These are phyloP conservation scores for Phalera bucephala DNA, from an alignment of 2,888 invertebrate genomes.

Conservation along the genomic window DNA sequence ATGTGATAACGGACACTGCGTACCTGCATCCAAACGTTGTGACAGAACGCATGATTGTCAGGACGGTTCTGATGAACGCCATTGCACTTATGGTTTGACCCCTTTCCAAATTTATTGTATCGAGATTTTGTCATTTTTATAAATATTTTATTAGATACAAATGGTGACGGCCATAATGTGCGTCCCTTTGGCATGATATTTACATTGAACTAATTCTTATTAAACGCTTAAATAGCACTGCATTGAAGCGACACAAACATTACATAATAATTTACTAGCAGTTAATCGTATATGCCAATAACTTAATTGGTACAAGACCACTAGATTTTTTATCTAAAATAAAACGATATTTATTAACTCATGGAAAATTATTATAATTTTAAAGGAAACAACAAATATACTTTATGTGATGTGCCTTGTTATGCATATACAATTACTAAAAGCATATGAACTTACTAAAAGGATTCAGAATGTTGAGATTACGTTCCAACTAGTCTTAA, in stretches of 20 bases:
- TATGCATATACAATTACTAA: no score
- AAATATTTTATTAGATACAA: slow-evolving; percentile 19
- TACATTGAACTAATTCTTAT: not conserved
- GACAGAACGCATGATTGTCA: slow-evolving; percentile 82
- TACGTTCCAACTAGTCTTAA: not conserved
- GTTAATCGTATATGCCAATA: not conserved
- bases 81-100: slow-evolving; percentile 78
- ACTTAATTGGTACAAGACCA: not conserved
- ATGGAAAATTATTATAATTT: no score
- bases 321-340: not conserved
- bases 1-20: slow-evolving; percentile 86
- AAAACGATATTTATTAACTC: no score
- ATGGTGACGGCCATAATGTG: slow-evolving; percentile 15
- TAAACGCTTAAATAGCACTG: slow-evolving; percentile 12
- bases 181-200: slow-evolving; percentile 19
- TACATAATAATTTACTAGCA: not conserved
- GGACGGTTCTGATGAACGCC: slow-evolving; percentile 83
- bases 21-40: slow-evolving; percentile 78
- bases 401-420: no score
- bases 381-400: no score
- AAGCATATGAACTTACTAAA: no score
- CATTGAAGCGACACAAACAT: slow-evolving; percentile 14
- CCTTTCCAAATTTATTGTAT: slow-evolving; percentile 47
- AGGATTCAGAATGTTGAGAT: not conserved
- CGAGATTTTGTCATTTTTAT: slow-evolving; percentile 15